Percentiles rank a stretch among this genome's conserved stretches.
These are phyloP conservation scores for Blastobasis adustella DNA, from an alignment of 2,888 invertebrate species.

Conservation along the genomic window DNA sequence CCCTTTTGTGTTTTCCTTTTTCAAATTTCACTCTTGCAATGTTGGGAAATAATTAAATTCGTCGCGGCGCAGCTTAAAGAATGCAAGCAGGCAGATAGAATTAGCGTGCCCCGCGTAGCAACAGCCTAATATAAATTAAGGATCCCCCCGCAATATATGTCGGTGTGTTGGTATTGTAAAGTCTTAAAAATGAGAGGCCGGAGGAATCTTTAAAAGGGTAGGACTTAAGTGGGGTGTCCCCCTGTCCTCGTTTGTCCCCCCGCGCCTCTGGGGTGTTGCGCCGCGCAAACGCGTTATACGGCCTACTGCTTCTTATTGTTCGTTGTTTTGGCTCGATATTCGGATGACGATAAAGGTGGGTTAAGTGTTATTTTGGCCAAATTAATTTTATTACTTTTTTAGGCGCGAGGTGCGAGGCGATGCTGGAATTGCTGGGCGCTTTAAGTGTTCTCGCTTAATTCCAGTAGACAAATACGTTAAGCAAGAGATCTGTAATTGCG, in stretches of 20 bases:
- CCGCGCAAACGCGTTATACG: constrained; percentile 62
- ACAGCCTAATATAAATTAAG: constrained; percentile 54
- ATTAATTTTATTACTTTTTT: constrained; percentile 28
- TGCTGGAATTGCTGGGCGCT: too few species aligned
- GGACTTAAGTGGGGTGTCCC: constrained; percentile 62
- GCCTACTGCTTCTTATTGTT: constrained; percentile 64
- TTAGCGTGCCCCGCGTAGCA: neutral
- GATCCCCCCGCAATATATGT: constrained; percentile 43
- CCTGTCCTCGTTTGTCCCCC: constrained; percentile 35
- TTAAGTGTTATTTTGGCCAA: constrained; percentile 53
- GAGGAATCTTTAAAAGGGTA: constrained; percentile 73
- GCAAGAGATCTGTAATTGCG: too few species aligned
- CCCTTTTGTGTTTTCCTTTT: too few species aligned
- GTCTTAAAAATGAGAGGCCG: constrained; percentile 74
- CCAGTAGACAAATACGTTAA: too few species aligned
- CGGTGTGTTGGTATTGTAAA: constrained; percentile 68
- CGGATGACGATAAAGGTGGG: constrained; percentile 57
- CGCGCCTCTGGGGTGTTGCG: constrained; percentile 34
- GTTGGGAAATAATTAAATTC: too few species aligned
- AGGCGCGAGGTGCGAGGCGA: neutral
- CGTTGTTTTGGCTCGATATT: constrained; percentile 68
- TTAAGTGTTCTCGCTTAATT: too few species aligned
- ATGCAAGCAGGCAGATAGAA: too few species aligned
- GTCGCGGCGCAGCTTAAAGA: too few species aligned
- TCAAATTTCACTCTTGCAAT: too few species aligned